Percentiles rank a stretch among this genome's conserved stretches.
phyloP scores from a whole-genome alignment of 2,888 invertebrate genomes.

The Macaria notata region DNA sequence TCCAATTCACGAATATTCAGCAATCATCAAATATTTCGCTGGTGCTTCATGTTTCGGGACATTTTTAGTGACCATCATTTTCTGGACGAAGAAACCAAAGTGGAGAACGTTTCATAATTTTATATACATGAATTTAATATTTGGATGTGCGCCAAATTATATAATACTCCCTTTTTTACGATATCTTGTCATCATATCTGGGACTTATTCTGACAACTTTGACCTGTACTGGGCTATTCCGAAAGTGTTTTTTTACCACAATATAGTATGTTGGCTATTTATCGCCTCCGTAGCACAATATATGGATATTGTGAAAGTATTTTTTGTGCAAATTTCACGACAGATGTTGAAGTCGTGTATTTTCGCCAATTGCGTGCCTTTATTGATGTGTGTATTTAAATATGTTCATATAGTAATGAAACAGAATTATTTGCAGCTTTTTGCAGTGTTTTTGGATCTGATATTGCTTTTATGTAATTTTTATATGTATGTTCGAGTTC shows the following conservation, averaged over 20 bases:
- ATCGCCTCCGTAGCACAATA: not conserved
- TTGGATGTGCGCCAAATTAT: not conserved
- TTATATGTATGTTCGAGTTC: not conserved
- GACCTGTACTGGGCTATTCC: not conserved
- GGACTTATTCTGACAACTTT: not conserved
- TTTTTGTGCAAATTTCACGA: not conserved
- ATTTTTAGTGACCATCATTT: not conserved
- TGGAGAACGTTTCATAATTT: constrained; percentile 4
- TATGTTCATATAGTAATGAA: not conserved
- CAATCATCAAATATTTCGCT: not conserved
- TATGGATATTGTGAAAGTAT: not conserved
- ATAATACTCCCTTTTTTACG: not conserved
- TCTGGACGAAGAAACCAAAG: constrained; percentile 2
- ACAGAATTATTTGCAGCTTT: not conserved
- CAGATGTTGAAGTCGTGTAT: not conserved
- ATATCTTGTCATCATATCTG: not conserved
- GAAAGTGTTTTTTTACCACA: not conserved
- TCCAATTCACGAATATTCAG: not conserved
- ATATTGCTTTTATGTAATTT: not conserved
- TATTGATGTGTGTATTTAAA: not conserved
- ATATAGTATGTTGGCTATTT: constrained; percentile 1
- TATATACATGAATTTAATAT: not conserved
- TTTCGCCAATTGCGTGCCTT: not conserved
- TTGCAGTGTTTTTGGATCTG: not conserved
- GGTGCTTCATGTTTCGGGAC: constrained; percentile 1